These are phyloP conservation scores for Chrysolina haemoptera DNA, from an alignment of 2,888 invertebrate species.

Conservation along the genomic window DNA sequence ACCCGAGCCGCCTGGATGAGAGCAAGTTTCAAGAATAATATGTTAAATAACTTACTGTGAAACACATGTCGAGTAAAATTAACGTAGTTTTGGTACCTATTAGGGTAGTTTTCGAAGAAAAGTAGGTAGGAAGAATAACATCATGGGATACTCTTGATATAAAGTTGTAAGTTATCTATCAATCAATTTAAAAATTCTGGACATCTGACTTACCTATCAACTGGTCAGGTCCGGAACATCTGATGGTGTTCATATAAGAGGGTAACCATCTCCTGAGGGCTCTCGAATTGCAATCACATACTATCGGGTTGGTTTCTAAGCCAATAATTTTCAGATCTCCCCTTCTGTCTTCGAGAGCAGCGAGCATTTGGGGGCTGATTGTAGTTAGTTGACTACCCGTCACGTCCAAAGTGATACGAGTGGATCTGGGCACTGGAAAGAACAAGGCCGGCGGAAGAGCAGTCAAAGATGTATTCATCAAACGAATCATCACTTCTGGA, in stretches of 20 bases:
- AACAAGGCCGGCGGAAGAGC: constrained; percentile 86
- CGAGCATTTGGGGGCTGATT: constrained; percentile 83
- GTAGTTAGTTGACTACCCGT: constrained; percentile 84
- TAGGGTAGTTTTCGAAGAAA: too few relatives aligned
- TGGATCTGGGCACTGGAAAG: constrained; percentile 90
- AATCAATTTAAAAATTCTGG: too few relatives aligned
- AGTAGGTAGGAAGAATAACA: too few relatives aligned
- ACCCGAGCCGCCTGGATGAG: too few relatives aligned
- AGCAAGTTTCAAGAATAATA: too few relatives aligned
- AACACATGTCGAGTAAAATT: too few relatives aligned
- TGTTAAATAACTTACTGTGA: too few relatives aligned
- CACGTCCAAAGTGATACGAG: constrained; percentile 84
- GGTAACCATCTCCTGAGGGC: constrained; percentile 86
- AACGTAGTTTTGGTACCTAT: too few relatives aligned
- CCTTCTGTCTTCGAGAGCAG: constrained; percentile 86
- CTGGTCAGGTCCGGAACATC: constrained; percentile 80
- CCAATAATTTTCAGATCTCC: constrained; percentile 83
- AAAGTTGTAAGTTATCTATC: too few relatives aligned
- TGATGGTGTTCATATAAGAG: constrained; percentile 74
- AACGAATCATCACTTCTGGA: constrained; percentile 78
- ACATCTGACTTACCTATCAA: constrained; percentile 71
- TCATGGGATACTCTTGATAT: too few relatives aligned
- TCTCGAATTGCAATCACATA: constrained; percentile 88
- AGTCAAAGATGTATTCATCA: constrained; percentile 86
- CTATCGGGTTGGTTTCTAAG: constrained; percentile 84